phyloP scores from a whole-genome alignment of 2,888 invertebrate species.

The Bombylius major region DNA sequence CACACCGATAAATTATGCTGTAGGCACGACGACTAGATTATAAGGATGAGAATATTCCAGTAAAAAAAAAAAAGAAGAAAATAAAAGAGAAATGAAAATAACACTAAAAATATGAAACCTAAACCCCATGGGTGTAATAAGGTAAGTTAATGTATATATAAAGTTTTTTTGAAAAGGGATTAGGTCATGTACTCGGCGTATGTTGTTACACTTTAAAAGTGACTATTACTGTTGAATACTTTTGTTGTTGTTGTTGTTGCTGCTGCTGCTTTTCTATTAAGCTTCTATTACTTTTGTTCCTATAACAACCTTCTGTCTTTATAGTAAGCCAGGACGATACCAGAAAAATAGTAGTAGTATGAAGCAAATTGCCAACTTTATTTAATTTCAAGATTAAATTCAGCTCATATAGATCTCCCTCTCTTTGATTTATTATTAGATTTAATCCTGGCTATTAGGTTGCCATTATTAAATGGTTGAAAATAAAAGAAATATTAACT shows the following conservation, averaged over 20 bases:
- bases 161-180: too few relatives aligned
- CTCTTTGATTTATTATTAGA: slow-evolving; percentile 10
- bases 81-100: too few relatives aligned
- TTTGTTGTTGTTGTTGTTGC: too few relatives aligned
- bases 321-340: too few relatives aligned
- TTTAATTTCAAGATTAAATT: slow-evolving; percentile 7
- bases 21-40: background rate
- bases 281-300: too few relatives aligned
- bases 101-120: background rate
- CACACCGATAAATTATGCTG: background rate
- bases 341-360: background rate
- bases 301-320: too few relatives aligned
- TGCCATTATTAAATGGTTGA: slow-evolving; percentile 2
- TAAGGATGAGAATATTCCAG: background rate
- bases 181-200: too few relatives aligned
- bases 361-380: slow-evolving; percentile 5
- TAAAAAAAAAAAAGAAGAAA: background rate
- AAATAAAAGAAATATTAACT: too few relatives aligned
- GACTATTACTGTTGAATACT: too few relatives aligned
- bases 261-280: too few relatives aligned
- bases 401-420: background rate
- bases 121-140: background rate
- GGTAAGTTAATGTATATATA: background rate
- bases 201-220: too few relatives aligned
- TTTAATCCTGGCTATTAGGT: slow-evolving; percentile 10